Evolutionary conservation across 2,113 vertebrate genomes (phyloP), one percentile per base, ranked within the genome.

Genomic region (Erinaceus europaeus): DNA sequence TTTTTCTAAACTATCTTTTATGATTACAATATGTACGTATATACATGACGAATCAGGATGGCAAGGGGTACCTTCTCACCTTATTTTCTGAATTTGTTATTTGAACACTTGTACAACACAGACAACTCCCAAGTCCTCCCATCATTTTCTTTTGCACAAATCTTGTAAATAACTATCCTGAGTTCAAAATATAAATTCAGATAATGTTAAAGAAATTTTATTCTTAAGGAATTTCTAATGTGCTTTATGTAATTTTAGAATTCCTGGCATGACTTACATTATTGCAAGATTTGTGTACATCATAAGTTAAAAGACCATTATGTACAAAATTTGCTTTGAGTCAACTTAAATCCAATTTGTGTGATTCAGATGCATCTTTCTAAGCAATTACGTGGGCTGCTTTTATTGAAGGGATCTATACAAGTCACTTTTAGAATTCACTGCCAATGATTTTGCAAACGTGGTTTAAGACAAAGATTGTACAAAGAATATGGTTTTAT

Each of bases 211-310:
- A 48, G 34, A 83, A 83, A 34, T 55, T 42, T 88, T 84, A 21
- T 42, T 71, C 40, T 50, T 13, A 52, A 46, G 32, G 91, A 7
- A 78, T 38, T 86, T 74, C 11, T 36, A 48, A 38, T 90, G 74
- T 88, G 64, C 52, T 83, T 93, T 21, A 46, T 76, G 14, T 80
- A 48, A 20, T 69, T 82, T 75, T 42, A 77, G 67, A 89, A n/a
- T 88, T n/a, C 38, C 40, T 57, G 36, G 79, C 29, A 68, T 21
- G 17, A 65, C 29, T 91, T 62, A 69, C 6, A 59, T 55, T 84
- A 88, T 84, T 92, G 36, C 21, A 67, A 76, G 34, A 80, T 86
- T 4, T 73, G 17, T 75, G 27, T 83, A 38, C 87, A 78, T 32
- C 76, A 55, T 27, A 73, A 64, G 27, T 32, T 87, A 79, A 81